Percentiles rank a stretch among this genome's conserved stretches.
Conservation (phyloP, 2,888 invertebrate genomes). For the Capitulum mitella region DNA sequence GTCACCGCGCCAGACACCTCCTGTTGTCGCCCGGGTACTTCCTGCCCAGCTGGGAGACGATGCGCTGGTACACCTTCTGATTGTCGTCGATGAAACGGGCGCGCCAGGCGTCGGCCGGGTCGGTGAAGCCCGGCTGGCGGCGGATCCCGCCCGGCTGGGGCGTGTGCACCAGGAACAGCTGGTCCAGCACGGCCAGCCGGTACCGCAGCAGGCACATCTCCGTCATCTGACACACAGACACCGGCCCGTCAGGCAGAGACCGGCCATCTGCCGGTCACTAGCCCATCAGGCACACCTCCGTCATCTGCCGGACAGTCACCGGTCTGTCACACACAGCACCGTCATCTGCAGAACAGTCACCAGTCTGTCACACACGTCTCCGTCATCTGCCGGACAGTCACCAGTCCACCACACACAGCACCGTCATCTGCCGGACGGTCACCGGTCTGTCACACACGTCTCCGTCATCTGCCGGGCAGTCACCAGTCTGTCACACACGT, state of each 20-base stretch:
- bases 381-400: constrained; percentile 56
- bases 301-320: constrained; percentile 56
- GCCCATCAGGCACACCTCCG: no score
- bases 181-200: constrained; percentile 62
- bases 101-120: constrained; percentile 31
- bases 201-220: constrained; percentile 67
- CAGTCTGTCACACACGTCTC: no score
- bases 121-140: constrained; percentile 40
- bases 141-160: constrained; percentile 51
- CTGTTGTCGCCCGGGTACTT: neutral
- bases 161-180: constrained; percentile 64
- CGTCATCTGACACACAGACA: constrained; percentile 56
- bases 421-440: no score
- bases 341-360: no score
- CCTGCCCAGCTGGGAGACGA: neutral
- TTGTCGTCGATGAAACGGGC: constrained; percentile 33
- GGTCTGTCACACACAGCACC: no score
- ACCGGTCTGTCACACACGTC: no score
- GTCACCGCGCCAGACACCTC: neutral
- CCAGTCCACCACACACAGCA: no score
- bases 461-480: constrained; percentile 57
- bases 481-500: no score
- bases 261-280: no score
- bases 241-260: no score
- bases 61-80: constrained; percentile 31